A percentile compares a stretch with the other conserved stretches of the same genome.
phyloP scores from a whole-genome alignment of 2,888 invertebrate species.

The Lottia gigantea region DNA sequence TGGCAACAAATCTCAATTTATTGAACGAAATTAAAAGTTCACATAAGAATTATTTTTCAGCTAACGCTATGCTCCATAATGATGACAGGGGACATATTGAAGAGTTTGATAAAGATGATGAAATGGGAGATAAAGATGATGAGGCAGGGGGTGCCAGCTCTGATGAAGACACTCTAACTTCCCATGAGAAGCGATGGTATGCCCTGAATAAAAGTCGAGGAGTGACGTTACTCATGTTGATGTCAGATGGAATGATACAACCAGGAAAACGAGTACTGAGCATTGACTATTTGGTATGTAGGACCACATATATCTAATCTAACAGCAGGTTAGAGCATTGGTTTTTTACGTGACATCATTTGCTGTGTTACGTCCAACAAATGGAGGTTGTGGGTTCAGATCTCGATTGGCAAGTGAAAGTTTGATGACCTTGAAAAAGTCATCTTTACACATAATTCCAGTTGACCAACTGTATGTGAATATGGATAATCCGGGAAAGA shows the following conservation, averaged over 20 bases:
- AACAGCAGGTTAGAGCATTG: too few species aligned
- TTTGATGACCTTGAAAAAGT: too few species aligned
- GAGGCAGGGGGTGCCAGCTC: conserved; percentile 26
- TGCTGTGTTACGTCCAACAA: too few species aligned
- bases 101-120: conserved; percentile 45
- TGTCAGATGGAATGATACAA: conserved; percentile 85
- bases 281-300: conserved; percentile 86
- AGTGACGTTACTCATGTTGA: conserved; percentile 86
- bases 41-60: too few species aligned
- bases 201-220: conserved; percentile 66
- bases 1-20: not conserved
- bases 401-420: too few species aligned
- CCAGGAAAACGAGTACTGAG: conserved; percentile 87
- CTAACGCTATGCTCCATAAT: not conserved
- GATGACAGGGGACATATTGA: conserved; percentile 29
- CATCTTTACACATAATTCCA: too few species aligned
- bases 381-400: too few species aligned
- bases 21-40: not conserved
- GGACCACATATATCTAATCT: not conserved
- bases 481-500: too few species aligned
- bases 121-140: conserved; percentile 41
- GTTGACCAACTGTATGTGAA: too few species aligned
- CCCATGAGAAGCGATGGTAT: conserved; percentile 33
- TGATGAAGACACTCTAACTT: conserved; percentile 43
- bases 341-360: too few species aligned